A percentile compares a stretch with the other conserved stretches of the same genome.
Evolutionary conservation across 2,797 vertebrate species (phyloP).

Genomic region (Tragopan temminckii): DNA sequence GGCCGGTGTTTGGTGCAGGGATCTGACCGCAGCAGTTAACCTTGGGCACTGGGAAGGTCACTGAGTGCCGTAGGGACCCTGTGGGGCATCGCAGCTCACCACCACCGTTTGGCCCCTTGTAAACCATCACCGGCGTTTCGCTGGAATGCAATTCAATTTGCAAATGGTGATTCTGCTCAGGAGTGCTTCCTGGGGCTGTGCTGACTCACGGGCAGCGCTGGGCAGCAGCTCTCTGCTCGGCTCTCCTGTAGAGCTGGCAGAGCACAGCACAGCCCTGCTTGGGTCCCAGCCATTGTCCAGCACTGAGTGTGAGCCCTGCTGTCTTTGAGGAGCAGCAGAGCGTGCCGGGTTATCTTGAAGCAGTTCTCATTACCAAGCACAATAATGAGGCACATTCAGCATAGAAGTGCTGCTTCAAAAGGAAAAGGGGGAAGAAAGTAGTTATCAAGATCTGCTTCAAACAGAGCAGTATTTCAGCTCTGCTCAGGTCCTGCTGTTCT

Average conservation of each 20-base stretch:
- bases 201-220: neutral
- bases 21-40: neutral
- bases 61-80: neutral
- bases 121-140: neutral
- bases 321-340: accelerated
- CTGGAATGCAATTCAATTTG: neutral
- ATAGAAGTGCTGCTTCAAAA: neutral
- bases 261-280: neutral
- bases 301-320: accelerated
- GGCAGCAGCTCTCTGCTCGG: neutral
- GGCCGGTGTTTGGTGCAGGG: neutral
- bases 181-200: neutral
- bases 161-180: neutral
- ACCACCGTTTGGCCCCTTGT: neutral
- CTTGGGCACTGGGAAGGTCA: neutral
- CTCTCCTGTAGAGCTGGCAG: neutral
- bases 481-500: neutral
- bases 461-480: neutral
- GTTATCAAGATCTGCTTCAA: neutral
- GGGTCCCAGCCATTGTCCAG: accelerated
- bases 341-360: neutral
- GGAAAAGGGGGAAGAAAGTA: too few species aligned
- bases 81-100: neutral
- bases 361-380: accelerated
- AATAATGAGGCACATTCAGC: neutral